A percentile compares a stretch with the other conserved stretches of the same genome.
These are phyloP conservation scores for Lepilemur septentrionalis DNA, from an alignment of 2,797 vertebrate genomes.

Conservation along the genomic window DNA sequence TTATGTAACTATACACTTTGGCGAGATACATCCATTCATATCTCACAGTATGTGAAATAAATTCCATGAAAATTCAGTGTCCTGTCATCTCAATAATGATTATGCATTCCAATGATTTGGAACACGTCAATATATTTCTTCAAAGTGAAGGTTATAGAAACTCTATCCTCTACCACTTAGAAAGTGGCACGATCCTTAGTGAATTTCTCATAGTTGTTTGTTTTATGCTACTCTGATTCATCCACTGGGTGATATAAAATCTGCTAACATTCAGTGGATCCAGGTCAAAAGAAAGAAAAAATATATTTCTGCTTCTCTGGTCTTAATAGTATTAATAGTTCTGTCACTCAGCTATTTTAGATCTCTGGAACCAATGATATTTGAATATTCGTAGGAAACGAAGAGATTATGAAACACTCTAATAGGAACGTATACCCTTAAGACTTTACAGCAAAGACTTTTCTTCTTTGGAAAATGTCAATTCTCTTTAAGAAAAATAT, in stretches of 20 bases:
- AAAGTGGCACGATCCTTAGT: neutral
- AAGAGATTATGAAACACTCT: neutral
- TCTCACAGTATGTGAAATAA: neutral
- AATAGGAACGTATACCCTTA: neutral
- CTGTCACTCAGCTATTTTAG: neutral
- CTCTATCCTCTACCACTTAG: neutral
- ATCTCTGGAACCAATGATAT: neutral
- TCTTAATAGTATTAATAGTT: neutral
- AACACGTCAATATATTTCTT: neutral
- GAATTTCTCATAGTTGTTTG: neutral
- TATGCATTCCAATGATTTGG: neutral
- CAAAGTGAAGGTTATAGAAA: neutral
- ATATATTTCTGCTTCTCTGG: neutral
- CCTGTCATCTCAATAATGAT: neutral
- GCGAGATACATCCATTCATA: neutral
- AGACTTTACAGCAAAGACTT: neutral
- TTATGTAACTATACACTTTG: neutral
- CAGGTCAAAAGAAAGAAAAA: neutral
- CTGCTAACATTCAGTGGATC: neutral
- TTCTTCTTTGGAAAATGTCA: neutral
- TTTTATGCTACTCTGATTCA: neutral
- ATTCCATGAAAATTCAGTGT: neutral
- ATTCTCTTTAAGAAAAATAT: neutral
- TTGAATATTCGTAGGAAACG: neutral
- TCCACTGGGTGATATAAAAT: neutral